Evolutionary conservation across 2,113 vertebrate species (phyloP), one percentile per base, ranked within the genome.

Genomic region (Sisor rabdophorus): DNA sequence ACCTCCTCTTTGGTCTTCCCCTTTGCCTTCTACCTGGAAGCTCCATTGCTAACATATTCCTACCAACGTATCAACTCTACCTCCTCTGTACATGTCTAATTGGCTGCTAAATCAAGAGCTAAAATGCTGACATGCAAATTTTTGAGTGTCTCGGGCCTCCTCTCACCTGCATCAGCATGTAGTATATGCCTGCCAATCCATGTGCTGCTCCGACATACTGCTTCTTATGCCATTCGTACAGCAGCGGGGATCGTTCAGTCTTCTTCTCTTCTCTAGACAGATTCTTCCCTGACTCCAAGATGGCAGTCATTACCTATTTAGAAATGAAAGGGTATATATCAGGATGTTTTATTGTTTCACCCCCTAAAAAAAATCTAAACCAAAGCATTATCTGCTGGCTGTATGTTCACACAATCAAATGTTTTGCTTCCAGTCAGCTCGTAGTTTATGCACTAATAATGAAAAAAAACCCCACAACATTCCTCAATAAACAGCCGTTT

Each of bases 171-270:
- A 98, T 92, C 36, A 99, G 88, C 89, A 93, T 94, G 87, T 89
- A 97, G 78, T 94, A 98, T 84, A 99, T 98, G 1, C 97, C 97
- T 0, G 96, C 90, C 86, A 98, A 81, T 16, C 97, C 97, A 0
- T 99, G 97, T 3, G 97, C 97, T 0, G 96, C 97, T 1, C 97
- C 97, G 0, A 99, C 87, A 0, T 99, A 99, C 54, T 98, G 96
- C 85, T 99, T 99, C 85, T 93, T 91, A 82, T 98, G 97, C 97
- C 97, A 99, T 79, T 98, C 95, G 26, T 95, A 99, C 9, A 98
- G 73, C 44, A 99, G 90, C 0, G 97, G 97, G 30, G 96, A 98
- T 55, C 97, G 95, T 0, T 99, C 97, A 0, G 88, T 86, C 76
- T 98, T 98, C 82, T 93, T 93, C 80, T 98, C 94, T 70, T 95